Base-by-base conservation (phyloP, 2,113 vertebrate species). In the Leptocoma aspasia region DNA sequence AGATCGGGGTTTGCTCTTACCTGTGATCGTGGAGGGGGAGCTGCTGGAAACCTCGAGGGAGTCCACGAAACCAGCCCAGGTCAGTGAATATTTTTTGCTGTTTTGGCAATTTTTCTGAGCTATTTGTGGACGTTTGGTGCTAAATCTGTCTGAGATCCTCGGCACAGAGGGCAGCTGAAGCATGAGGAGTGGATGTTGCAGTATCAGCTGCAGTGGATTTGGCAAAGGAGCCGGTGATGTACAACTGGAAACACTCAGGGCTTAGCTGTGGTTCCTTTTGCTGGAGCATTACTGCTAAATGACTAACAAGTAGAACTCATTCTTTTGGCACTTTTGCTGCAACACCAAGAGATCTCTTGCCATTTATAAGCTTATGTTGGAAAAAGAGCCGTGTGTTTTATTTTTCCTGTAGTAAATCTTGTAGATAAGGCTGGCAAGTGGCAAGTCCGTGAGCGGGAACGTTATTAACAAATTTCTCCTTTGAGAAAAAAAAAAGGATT, bases 11-110 rank as follows among this genome's bases (percentile, higher is more conserved):
- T 44, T 87, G 60, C 90, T 91, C 39, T 10, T 85, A 0, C 89
- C 95, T 9, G 71, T 76, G 71, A 93, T 93, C 10, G 30, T 82
- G 33, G 94, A 92, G 85, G 97, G 95, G 20, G 92, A 92, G 82
- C 78, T 85, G 90, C 97, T 96, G 86, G 82, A 94, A 63, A 73
- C 86, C 89, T 95, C 92, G 0, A 75, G 22, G 7, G 95, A 97
- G 18, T 91, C 94, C 78, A 77, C 63, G 0, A 96, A 94, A 73
- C 89, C 96, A 63, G 89, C 97, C 59, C 97, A 97, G 95, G 98
- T 98, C 92, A 86, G 89, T 16, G 65, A 20, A 21, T 21, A 4
- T 39, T 73, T 81, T 94, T 28, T 73, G 35, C n/a, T 86, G 0
- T 69, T 61, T 37, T 1, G 3, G 2, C 42, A 0, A 2, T 37